Percentiles rank a stretch among this genome's conserved stretches.
Conservation (phyloP, 2,113 vertebrate genomes). For the Opisthocomus hoazin region DNA sequence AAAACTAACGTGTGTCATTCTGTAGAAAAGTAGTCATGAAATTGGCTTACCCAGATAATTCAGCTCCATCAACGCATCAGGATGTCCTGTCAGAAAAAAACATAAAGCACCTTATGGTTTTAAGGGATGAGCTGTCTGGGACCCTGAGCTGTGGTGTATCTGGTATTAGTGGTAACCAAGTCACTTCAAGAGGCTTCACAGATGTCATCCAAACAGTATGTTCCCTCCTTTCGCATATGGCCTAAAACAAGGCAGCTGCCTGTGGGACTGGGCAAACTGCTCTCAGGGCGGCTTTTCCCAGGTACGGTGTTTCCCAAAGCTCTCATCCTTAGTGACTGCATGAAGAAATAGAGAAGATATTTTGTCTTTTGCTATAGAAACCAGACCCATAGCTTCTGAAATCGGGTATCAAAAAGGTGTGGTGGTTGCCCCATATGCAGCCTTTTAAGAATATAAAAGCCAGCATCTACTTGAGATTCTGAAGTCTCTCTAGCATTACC, state of each 20-base stretch:
- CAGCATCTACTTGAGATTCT: not conserved
- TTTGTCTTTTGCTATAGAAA: not conserved
- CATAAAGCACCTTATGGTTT: not conserved
- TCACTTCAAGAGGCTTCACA: not conserved
- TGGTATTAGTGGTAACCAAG: not conserved
- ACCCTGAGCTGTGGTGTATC: not conserved
- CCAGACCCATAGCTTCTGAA: not conserved
- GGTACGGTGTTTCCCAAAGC: fast-evolving
- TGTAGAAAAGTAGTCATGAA: not conserved
- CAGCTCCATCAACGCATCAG: not conserved
- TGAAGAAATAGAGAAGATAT: fast-evolving
- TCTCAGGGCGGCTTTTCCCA: not conserved
- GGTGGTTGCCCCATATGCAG: not conserved
- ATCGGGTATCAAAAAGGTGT: not conserved
- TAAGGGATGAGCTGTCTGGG: not conserved
- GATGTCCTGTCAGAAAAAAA: too few species aligned
- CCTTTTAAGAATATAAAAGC: not conserved
- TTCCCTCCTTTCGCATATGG: not conserved
- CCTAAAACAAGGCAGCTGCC: not conserved
- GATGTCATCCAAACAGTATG: not conserved
- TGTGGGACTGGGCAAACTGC: not conserved
- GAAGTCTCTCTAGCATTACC: not conserved
- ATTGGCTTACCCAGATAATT: not conserved
- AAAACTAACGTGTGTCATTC: not conserved
- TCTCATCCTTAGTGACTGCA: not conserved